A percentile compares a stretch with the other conserved stretches of the same genome.
These are phyloP conservation scores for Toxostoma redivivum DNA, from an alignment of 2,113 vertebrate species.

Conservation along the genomic window DNA sequence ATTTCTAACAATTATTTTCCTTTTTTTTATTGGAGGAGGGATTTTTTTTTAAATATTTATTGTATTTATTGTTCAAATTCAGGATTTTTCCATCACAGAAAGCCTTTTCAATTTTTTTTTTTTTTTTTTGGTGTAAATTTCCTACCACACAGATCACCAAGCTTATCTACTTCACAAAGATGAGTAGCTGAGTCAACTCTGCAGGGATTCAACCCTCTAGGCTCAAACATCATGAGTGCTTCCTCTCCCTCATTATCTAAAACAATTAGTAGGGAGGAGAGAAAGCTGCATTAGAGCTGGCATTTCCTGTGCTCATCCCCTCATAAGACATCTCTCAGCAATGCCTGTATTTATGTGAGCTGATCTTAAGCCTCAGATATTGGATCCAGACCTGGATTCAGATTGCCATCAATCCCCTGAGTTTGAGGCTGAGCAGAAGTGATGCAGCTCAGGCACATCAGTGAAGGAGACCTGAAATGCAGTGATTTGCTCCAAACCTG, in stretches of 20 bases:
- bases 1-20: background rate
- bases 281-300: conserved; percentile 15
- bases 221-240: background rate
- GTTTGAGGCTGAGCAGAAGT: background rate
- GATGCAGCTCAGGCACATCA: background rate
- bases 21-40: background rate
- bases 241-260: conserved; percentile 21
- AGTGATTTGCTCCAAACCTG: background rate
- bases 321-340: background rate
- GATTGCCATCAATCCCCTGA: background rate
- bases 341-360: background rate
- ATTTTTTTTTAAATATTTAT: too few relatives aligned
- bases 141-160: background rate
- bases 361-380: background rate
- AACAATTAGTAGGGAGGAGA: conserved; percentile 22
- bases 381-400: background rate
- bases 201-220: background rate
- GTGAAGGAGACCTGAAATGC: background rate
- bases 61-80: background rate
- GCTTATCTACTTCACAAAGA: background rate
- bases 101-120: background rate
- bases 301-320: background rate
- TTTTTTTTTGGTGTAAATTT: background rate
- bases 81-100: background rate
- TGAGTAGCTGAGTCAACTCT: conserved; percentile 33